phyloP scores from a whole-genome alignment of 2,797 vertebrate genomes.

The Scarus forsteni region DNA sequence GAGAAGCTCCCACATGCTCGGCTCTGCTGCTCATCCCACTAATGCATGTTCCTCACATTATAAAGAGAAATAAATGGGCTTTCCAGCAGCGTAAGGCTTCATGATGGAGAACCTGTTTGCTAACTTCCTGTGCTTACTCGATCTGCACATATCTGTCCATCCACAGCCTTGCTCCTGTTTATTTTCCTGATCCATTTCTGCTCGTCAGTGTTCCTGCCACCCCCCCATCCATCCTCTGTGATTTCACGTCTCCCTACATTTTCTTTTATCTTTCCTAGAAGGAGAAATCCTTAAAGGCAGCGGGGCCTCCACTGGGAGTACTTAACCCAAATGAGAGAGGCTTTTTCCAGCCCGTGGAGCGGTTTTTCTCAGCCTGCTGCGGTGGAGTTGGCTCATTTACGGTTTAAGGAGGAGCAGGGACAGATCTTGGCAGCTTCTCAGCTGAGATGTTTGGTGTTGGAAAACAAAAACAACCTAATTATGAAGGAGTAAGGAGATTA shows the following conservation, averaged over 20 bases:
- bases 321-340: constrained; percentile 76
- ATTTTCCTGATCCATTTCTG: constrained; percentile 31
- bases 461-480: constrained; percentile 16
- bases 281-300: constrained; percentile 70
- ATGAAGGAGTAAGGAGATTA: not conserved
- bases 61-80: no score
- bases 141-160: not conserved
- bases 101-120: no score
- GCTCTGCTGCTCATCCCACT: no score
- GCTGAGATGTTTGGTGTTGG: constrained; percentile 14
- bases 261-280: constrained; percentile 73
- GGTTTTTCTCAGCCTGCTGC: constrained; percentile 54
- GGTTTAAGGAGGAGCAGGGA: not conserved
- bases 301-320: constrained; percentile 62
- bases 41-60: no score
- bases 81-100: no score
- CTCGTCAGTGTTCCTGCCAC: constrained; percentile 24
- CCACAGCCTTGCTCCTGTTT: not conserved
- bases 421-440: constrained; percentile 21
- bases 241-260: constrained; percentile 49
- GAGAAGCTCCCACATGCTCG: no score
- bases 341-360: constrained; percentile 62
- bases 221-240: constrained; percentile 25
- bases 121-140: no score
- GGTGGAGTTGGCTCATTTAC: constrained; percentile 49